Evolutionary conservation across 2,797 vertebrate genomes (phyloP), one percentile per base, ranked within the genome.

Genomic region (Cuculus canorus): DNA sequence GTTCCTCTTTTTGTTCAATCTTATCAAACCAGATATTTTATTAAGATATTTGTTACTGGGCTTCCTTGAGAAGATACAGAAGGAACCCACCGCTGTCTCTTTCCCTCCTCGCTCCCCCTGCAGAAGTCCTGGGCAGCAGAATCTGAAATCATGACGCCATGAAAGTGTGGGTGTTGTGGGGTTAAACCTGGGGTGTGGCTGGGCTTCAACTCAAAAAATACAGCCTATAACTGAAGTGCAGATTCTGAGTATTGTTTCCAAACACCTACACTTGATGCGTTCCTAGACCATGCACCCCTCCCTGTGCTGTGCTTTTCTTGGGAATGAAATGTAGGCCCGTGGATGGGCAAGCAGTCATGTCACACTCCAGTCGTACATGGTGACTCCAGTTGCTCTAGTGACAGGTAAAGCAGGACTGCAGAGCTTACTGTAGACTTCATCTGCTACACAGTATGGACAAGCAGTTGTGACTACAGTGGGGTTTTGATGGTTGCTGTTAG

Each of bases 281-380:
- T 17, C 69, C 33, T 72, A 53, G 32, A 33, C 35, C 18, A 13
- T 17, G 17, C 54, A 8, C 19, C 25, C 2, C 2, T 33, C 28
- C 9, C 22, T 43, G 5, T 66, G 45, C 32, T 1, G 3, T 52
- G 43, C 19, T 30, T 71, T 65, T 18, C 37, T 35, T 50, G 59
- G n/a, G 28, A 73, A 57, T n/a, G 13, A 68, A 78, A 17, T 1
- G 0, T 32, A 13, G 37, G 21, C 14, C 6, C 17, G 23, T 4
- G n/a, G 14, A 11, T 21, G 25, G 54, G 7, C 53, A 60, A 53
- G 22, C 33, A 52, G 19, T 35, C 19, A 3, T 22, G 41, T 35
- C 37, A n/a, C 7, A 3, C 22, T 50, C 0, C 0, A 14, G 33
- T 33, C 5, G 1, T 7, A 33, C 2, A 4, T 37, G 47, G 28